Conservation (phyloP, 2,113 vertebrate genomes). For the Odocoileus virginianus region DNA sequence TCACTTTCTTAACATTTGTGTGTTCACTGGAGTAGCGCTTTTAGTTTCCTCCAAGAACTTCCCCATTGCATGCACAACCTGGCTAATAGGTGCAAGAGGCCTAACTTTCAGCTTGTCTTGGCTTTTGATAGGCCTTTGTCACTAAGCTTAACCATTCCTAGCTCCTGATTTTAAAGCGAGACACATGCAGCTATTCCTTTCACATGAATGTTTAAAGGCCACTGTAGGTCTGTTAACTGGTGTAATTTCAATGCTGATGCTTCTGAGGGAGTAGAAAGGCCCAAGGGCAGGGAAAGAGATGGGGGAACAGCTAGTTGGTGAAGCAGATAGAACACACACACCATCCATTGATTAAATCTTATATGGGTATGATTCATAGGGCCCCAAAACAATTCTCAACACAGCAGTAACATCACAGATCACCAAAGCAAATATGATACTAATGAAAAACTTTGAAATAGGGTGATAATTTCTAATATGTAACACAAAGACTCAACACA, state of each 20-base stretch:
- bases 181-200: neutral
- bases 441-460: neutral
- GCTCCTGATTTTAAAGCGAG: neutral
- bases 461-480: neutral
- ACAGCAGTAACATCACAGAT: neutral
- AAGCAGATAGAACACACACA: neutral
- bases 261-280: neutral
- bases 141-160: neutral
- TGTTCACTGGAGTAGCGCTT: neutral
- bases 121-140: neutral
- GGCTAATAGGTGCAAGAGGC: neutral
- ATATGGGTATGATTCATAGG: neutral
- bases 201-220: neutral
- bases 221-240: neutral
- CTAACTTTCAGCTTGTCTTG: neutral
- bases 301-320: neutral
- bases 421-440: neutral
- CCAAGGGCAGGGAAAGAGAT: neutral
- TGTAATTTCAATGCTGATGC: neutral
- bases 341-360: neutral
- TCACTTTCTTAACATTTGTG: neutral
- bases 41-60: neutral
- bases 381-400: neutral
- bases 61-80: neutral
- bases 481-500: neutral